phyloP scores from a whole-genome alignment of 1,140 invertebrate species.

The Zelostemma sp. region DNA sequence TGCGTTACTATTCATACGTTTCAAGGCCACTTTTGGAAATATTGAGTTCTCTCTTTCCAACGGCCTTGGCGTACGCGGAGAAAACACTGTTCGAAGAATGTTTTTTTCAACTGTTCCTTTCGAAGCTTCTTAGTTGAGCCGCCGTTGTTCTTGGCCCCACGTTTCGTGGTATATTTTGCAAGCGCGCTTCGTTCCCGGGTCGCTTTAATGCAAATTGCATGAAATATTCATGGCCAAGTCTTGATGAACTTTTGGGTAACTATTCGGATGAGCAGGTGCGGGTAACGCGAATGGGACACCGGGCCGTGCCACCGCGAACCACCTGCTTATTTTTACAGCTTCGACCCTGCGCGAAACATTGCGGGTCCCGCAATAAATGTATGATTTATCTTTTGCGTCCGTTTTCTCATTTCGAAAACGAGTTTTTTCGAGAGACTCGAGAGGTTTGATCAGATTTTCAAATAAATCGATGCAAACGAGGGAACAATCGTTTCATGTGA shows the following conservation, averaged over 20 bases:
- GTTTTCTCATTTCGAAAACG: neutral
- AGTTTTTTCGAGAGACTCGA: too few species aligned
- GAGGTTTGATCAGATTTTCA: too few species aligned
- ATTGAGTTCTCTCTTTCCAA: neutral
- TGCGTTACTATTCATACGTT: slow-evolving; percentile 21
- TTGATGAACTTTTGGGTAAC: slow-evolving; percentile 2
- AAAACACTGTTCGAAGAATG: neutral
- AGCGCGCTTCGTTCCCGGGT: neutral
- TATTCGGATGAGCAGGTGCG: slow-evolving; percentile 3
- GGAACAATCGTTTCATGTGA: too few species aligned
- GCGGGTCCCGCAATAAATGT: too few species aligned
- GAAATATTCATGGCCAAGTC: neutral
- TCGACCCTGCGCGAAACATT: neutral
- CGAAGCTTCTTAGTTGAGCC: too few species aligned
- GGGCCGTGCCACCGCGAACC: neutral
- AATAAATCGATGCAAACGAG: too few species aligned
- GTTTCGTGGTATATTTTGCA: neutral
- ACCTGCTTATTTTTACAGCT: slow-evolving; percentile 2
- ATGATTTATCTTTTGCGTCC: neutral
- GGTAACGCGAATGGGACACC: neutral
- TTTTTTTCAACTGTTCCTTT: too few species aligned
- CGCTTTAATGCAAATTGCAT: neutral
- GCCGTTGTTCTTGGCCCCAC: too few species aligned
- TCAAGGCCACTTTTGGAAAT: slow-evolving; percentile 27
- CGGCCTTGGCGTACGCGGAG: neutral